Evolutionary conservation across 2,113 vertebrate genomes (phyloP), one percentile per base, ranked within the genome.

Genomic region (Genyomyrus donnyi): DNA sequence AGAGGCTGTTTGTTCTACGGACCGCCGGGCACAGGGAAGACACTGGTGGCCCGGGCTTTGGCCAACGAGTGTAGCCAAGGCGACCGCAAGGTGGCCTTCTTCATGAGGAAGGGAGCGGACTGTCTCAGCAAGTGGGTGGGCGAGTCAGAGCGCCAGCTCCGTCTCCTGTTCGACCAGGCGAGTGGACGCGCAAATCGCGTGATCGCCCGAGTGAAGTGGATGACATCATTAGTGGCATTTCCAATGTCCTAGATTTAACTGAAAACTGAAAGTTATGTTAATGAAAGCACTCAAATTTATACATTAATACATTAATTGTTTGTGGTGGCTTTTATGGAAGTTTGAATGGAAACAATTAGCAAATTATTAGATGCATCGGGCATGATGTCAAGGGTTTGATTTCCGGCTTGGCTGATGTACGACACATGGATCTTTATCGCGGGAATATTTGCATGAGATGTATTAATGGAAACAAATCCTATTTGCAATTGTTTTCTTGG

Each of bases 71-170:
- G 98, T 94, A 98, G 98, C 94, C 97, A 98, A 93, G 98, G 98
- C 90, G 98, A 99, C 92, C 97, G 95, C 93, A 99, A 99, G 89
- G 98, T 99, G 93, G 98, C 98, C 88, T 99, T 99, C 94, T 99
- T 99, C 93, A 99, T 99, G 98, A 96, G 98, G 93, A 99, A 99
- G 96, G 98, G 98, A 94, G 98, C 98, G 1, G 98, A 99, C 95
- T 99, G 98, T 95, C 97, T 99, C 93, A 99, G 98, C 96, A 99
- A 99, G 93, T 99, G 98, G 98, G 98, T 99, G 77, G 98, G 98
- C 49, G 98, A 99, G 95, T 99, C 98, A 19, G 98, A 99, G 95
- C 95, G 98, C 77, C 98, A 99, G 93, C 97, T 99, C 91, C 97
- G 98, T 92, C 97, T 99, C 90, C 97, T 99, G 91, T 99, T 99